These are phyloP conservation scores for Sterrhoptilus dennistouni DNA, from an alignment of 2,113 vertebrate genomes.

Conservation along the genomic window DNA sequence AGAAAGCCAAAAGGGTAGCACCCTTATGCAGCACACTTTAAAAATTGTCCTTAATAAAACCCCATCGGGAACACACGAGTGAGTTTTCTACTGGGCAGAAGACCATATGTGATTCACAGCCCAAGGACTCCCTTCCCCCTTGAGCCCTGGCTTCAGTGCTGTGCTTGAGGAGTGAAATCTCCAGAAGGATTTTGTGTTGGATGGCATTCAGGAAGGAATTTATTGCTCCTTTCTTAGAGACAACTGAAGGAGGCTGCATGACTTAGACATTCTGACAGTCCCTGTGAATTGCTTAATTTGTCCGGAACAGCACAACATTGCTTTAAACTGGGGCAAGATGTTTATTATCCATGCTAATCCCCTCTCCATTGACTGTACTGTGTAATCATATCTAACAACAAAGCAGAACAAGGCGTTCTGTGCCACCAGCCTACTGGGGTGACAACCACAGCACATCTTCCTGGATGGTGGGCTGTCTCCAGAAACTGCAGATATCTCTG, in stretches of 20 bases:
- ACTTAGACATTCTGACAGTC: neutral
- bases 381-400: neutral
- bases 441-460: rapidly evolving
- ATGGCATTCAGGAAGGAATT: neutral
- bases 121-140: neutral
- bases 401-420: neutral
- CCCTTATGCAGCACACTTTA: neutral
- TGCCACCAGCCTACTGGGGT: neutral
- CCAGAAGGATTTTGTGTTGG: neutral
- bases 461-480: neutral
- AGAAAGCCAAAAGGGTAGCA: neutral
- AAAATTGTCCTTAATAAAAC: neutral
- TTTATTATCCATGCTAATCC: neutral
- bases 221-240: neutral
- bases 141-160: neutral
- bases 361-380: neutral
- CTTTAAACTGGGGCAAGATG: neutral
- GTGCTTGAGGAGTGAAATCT: neutral
- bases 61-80: rapidly evolving
- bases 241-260: neutral
- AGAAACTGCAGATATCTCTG: neutral
- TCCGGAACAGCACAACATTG: neutral
- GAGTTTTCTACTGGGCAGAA: neutral
- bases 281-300: neutral
- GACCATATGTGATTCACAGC: neutral